Evolutionary conservation across 2,888 invertebrate species (phyloP), one percentile per base, ranked within the genome.

Genomic region (Mycogona germanica): DNA sequence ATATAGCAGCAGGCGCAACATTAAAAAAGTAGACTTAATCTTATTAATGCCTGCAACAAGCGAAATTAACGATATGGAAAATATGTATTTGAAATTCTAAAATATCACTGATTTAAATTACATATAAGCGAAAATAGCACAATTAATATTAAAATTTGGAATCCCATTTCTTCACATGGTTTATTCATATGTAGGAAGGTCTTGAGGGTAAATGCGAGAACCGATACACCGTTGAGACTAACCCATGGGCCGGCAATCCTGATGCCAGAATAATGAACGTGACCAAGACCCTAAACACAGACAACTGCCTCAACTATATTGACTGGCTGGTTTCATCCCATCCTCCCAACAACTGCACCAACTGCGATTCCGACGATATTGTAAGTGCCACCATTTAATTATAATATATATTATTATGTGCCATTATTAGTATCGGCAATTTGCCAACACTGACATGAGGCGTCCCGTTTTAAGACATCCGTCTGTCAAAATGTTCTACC

Each of bases 261-360:
- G 17, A 17, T 25, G 2, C 6, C 12, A 19, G 32, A 3, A 46
- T 52, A 4, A 5, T 52, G 1, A 52, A 52, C 28, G 26, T 52
- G 6, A 52, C 52, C 32, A 52, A 44, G 12, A 52, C 9, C 17
- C 6, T 19, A 23, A 37, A 52, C 25, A 32, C 26, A 30, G 45
- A 45, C 14, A 35, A 52, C 14, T 52, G 52, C 9, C 12, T n/a
- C 2, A 19, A 44, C 2, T 25, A 45, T 1, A 2, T 3, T n/a
- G 7, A 2, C 9, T 41, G 41, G 42, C 28, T 44, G 3, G 5
- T 44, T 2, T 45, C 52, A 7, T 45, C 52, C 1, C 52, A 52
- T 19, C 21, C 45, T 30, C 44, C 52, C 28, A 45, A 46, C 45
- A 45, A 52, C 41, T 52, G 52, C 45, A 26, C 52, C 9, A 14